A percentile compares a stretch with the other conserved stretches of the same genome.
These are phyloP conservation scores for Tetranychus urticae DNA, from an alignment of 1,140 invertebrate species.

Conservation along the genomic window DNA sequence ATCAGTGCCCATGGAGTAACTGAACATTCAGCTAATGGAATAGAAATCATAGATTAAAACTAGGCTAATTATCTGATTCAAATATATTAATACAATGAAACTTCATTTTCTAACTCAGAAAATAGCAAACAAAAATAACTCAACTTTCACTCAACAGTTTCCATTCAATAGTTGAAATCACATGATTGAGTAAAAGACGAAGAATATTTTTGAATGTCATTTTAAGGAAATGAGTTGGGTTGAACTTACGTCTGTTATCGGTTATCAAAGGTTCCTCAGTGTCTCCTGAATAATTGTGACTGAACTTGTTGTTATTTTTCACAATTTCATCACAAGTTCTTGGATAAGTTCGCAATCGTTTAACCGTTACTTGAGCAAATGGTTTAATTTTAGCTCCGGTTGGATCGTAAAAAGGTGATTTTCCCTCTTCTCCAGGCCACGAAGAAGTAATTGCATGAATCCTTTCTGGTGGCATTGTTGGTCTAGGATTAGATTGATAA, in stretches of 20 bases:
- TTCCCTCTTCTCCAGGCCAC: constrained; percentile 33
- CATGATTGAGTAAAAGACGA: no score
- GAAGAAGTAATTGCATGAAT: constrained; percentile 66
- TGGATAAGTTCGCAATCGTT: neutral
- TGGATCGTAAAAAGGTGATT: constrained; percentile 68
- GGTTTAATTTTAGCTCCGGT: constrained; percentile 45
- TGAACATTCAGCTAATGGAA: neutral
- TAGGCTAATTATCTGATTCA: neutral
- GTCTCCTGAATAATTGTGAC: neutral
- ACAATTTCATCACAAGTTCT: neutral
- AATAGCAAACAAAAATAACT: constrained; percentile 26
- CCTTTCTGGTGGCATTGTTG: constrained; percentile 58
- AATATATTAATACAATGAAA: neutral
- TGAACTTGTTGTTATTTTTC: neutral
- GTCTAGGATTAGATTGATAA: constrained; percentile 52
- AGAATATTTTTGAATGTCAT: no score
- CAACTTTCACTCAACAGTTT: no score
- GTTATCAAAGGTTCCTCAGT: constrained; percentile 18
- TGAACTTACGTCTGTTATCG: constrained; percentile 40
- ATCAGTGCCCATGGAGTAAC: neutral
- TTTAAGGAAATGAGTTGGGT: constrained; percentile 14
- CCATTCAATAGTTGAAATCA: no score
- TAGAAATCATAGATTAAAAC: neutral
- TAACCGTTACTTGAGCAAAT: constrained; percentile 34
- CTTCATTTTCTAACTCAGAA: neutral